Conservation (phyloP, 2,113 vertebrate genomes). For the Romanogobio albipinnatus region DNA sequence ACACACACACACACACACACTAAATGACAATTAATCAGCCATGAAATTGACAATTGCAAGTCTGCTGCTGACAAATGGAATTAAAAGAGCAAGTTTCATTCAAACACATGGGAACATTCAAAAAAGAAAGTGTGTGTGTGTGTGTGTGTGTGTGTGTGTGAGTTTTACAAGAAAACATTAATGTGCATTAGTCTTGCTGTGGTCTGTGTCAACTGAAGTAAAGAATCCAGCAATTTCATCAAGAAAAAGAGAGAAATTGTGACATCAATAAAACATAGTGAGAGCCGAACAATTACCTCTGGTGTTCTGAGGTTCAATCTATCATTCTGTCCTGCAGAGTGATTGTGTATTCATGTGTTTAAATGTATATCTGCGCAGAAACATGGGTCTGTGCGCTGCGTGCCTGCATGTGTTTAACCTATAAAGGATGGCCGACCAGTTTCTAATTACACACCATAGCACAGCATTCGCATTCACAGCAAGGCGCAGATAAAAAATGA, state of each 20-base stretch:
- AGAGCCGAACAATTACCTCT: constrained; percentile 31
- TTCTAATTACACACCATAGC: constrained; percentile 36
- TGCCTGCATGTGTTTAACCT: constrained; percentile 19
- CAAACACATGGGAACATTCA: constrained; percentile 13
- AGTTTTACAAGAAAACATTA: constrained; percentile 24
- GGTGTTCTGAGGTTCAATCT: constrained; percentile 1
- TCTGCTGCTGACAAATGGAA: constrained; percentile 68
- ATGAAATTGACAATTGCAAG: constrained; percentile 81
- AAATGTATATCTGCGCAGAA: constrained; percentile 57
- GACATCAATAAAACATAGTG: constrained; percentile 48
- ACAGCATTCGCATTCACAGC: background rate
- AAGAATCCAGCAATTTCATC: constrained; percentile 21
- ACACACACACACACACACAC: constrained; percentile 64
- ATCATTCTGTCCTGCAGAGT: constrained; percentile 26
- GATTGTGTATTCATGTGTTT: constrained; percentile 42
- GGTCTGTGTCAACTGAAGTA: constrained; percentile 23
- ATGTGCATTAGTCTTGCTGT: constrained; percentile 43
- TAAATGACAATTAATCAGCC: constrained; percentile 76
- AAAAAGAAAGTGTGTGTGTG: constrained; percentile 22
- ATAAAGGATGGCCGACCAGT: constrained; percentile 7
- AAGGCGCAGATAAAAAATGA: background rate
- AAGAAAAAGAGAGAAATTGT: constrained; percentile 32
- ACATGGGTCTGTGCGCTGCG: constrained; percentile 11
- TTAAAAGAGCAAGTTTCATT: constrained; percentile 67
- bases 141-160: background rate